Conservation (phyloP, 2,888 invertebrate species). For the Rhodophaea formosa region DNA sequence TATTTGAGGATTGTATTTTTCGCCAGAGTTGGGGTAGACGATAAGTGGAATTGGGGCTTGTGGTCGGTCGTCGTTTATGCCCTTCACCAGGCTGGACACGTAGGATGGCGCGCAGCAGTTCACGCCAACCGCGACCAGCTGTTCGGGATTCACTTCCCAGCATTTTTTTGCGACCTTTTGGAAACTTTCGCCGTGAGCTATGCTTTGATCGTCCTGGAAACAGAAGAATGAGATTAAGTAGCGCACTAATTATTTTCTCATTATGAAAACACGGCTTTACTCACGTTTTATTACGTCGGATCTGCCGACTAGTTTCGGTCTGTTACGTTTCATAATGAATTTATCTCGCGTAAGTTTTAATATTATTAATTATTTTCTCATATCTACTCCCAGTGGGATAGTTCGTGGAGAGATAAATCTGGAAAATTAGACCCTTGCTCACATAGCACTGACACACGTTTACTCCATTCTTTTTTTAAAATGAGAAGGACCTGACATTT, state of each 20-base stretch:
- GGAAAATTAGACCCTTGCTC: neutral
- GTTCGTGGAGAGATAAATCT: constrained; percentile 4
- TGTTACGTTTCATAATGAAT: too few relatives aligned
- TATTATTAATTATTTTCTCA: too few relatives aligned
- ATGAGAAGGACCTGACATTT: too few relatives aligned
- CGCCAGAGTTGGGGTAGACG: constrained; percentile 96
- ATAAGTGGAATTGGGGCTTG: constrained; percentile 86
- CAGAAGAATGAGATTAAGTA: constrained; percentile 11
- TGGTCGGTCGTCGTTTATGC: constrained; percentile 74
- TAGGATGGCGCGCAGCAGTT: constrained; percentile 88
- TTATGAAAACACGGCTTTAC: too few relatives aligned
- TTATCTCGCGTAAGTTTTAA: too few relatives aligned
- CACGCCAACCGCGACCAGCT: constrained; percentile 91
- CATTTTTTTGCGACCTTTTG: constrained; percentile 86
- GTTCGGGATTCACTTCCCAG: constrained; percentile 85
- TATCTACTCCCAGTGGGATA: neutral
- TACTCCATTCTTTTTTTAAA: neutral
- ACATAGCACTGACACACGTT: neutral
- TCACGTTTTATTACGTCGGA: too few relatives aligned
- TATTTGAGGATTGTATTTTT: constrained; percentile 86
- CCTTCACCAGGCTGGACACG: constrained; percentile 64
- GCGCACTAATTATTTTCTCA: neutral
- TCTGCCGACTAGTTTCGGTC: too few relatives aligned
- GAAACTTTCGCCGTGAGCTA: constrained; percentile 91
- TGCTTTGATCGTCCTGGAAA: constrained; percentile 75